Conservation (phyloP, 1,140 invertebrate species). For the Drosophila arizonae region DNA sequence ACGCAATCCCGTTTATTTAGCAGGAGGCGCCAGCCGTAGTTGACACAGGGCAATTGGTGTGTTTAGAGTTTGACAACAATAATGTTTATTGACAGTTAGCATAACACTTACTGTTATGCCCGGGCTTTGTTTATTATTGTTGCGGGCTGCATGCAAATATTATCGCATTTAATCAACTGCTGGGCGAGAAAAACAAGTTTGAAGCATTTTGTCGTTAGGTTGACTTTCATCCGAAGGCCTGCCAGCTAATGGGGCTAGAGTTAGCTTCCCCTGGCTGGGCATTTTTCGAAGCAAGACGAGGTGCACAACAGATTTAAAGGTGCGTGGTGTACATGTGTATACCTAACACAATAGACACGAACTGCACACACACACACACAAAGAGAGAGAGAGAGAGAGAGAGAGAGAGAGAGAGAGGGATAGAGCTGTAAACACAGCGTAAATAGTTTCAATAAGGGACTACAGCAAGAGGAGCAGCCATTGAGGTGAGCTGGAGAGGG, state of each 20-base stretch:
- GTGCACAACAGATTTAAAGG: conserved; percentile 58
- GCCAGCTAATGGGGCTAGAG: conserved; percentile 62
- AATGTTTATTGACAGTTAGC: too few species aligned
- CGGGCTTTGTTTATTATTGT: neutral
- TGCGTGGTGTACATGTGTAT: conserved; percentile 37
- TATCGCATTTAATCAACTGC: conserved; percentile 9
- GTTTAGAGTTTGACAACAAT: too few species aligned
- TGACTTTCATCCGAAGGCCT: conserved; percentile 40
- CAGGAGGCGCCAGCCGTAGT: too few species aligned
- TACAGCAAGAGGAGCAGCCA: conserved; percentile 12
- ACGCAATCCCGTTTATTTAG: too few species aligned
- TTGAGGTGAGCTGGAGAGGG: neutral
- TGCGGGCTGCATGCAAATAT: conserved; percentile 17
- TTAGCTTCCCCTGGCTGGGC: conserved; percentile 14
- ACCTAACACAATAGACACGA: conserved; percentile 37
- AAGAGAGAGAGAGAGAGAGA: neutral
- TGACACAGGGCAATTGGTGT: too few species aligned
- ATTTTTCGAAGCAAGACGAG: conserved; percentile 65
- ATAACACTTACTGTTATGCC: neutral
- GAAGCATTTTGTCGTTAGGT: neutral
- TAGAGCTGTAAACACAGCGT: conserved; percentile 46
- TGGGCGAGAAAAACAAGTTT: neutral
- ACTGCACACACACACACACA: conserved; percentile 22
- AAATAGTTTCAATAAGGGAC: conserved; percentile 72
- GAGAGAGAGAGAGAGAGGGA: too few species aligned